Evolutionary conservation across 2,113 vertebrate species (phyloP).

Genomic region (Corynorhinus townsendii): DNA sequence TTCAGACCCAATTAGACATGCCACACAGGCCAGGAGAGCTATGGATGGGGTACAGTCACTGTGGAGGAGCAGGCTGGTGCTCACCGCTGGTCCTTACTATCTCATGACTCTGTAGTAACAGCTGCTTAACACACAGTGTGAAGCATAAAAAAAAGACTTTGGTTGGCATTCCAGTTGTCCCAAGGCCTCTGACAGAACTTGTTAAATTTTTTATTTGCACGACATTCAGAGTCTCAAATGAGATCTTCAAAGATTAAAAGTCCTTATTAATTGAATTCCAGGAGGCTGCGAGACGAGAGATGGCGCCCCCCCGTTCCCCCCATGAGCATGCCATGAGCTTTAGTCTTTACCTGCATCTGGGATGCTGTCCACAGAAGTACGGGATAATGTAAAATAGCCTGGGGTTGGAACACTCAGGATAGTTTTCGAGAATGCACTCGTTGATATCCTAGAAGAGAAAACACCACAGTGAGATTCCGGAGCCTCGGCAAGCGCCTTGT

Average conservation of each 20-base stretch:
- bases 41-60: accelerated
- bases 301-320: no score
- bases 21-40: not conserved
- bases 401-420: slow-evolving; percentile 97
- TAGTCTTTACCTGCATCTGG: slow-evolving; percentile 91
- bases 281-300: not conserved
- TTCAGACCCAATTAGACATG: not conserved
- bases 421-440: slow-evolving; percentile 97
- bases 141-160: not conserved
- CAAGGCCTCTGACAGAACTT: not conserved
- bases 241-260: not conserved
- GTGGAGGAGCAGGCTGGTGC: not conserved
- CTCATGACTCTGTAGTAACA: not conserved
- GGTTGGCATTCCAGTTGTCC: not conserved
- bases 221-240: not conserved
- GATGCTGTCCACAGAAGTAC: slow-evolving; percentile 98
- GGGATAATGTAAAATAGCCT: slow-evolving; percentile 98
- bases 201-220: not conserved
- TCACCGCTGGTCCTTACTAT: not conserved
- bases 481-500: not conserved
- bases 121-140: no score
- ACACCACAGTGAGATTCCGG: not conserved
- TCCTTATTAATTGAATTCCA: not conserved
- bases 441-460: slow-evolving; percentile 92
- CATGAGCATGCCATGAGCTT: accelerated